Percentiles rank a stretch among this genome's conserved stretches.
Evolutionary conservation across 2,113 vertebrate genomes (phyloP).

Genomic region (Ascaphus truei): DNA sequence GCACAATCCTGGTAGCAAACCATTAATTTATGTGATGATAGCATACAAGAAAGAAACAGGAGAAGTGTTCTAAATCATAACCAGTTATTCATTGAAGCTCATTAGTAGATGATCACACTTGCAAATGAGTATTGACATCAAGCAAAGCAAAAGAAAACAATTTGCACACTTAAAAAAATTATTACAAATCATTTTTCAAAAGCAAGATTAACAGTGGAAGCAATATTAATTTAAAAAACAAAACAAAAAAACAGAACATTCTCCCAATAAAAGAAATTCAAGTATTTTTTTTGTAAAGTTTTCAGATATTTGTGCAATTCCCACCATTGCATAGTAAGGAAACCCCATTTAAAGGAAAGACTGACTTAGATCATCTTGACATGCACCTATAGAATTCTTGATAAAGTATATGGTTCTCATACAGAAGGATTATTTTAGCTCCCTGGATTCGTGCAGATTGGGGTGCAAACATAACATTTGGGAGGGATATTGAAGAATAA

Average conservation of each 20-base stretch:
- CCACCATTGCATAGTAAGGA: slow-evolving; percentile 97
- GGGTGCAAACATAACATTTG: slow-evolving; percentile 4
- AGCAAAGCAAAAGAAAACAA: slow-evolving; percentile 43
- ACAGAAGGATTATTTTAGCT: slow-evolving; percentile 70
- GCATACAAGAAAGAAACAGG: neutral
- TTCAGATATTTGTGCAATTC: slow-evolving; percentile 76
- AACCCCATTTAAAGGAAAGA: slow-evolving; percentile 59
- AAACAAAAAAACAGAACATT: slow-evolving; percentile 45
- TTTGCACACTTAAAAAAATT: slow-evolving; percentile 60
- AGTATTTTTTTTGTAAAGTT: slow-evolving; percentile 63
- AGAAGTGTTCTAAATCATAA: slow-evolving; percentile 14
- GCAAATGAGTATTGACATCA: slow-evolving; percentile 58
- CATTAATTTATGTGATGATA: no score
- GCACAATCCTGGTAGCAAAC: no score
- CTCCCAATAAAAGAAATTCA: slow-evolving; percentile 62
- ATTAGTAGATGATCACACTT: slow-evolving; percentile 23
- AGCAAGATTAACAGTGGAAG: slow-evolving; percentile 58
- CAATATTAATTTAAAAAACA: slow-evolving; percentile 51
- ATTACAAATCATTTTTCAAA: slow-evolving; percentile 59
- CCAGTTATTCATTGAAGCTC: slow-evolving; percentile 32
- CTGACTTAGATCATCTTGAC: slow-evolving; percentile 52
- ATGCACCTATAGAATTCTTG: slow-evolving; percentile 84
- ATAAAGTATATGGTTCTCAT: slow-evolving; percentile 56
- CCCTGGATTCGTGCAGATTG: slow-evolving; percentile 82
- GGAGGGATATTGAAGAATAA: neutral